Evolutionary conservation across 2,113 vertebrate species (phyloP).

Genomic region (Hyperoodon ampullatus): DNA sequence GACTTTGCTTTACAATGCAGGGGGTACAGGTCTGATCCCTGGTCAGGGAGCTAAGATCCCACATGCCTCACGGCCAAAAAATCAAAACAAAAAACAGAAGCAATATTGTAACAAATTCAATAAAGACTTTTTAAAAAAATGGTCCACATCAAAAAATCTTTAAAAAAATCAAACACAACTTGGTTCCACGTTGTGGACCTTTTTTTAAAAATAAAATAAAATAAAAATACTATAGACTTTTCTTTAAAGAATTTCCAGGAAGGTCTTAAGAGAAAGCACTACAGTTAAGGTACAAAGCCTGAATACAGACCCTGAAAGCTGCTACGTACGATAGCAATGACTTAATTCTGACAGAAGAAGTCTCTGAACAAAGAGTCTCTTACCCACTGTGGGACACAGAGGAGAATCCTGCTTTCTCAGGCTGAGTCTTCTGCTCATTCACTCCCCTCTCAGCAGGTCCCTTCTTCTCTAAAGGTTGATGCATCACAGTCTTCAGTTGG

Average conservation of each 20-base stretch:
- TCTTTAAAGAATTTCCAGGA: not conserved
- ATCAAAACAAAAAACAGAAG: too few species aligned
- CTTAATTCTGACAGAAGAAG: not conserved
- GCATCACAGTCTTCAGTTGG: conserved; percentile 76
- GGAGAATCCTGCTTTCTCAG: conserved; percentile 88
- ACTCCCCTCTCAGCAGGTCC: conserved; percentile 85
- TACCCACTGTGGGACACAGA: conserved; percentile 89
- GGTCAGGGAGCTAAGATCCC: too few species aligned
- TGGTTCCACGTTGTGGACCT: too few species aligned
- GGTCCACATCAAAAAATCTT: too few species aligned
- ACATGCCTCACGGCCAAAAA: too few species aligned
- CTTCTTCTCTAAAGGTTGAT: conserved; percentile 85
- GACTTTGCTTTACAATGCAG: too few species aligned
- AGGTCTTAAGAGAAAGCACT: not conserved
- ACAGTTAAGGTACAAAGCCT: not conserved
- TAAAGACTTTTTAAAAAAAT: too few species aligned
- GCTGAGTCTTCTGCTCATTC: conserved; percentile 85
- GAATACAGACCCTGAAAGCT: not conserved
- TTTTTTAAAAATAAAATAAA: too few species aligned
- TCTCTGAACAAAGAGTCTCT: not conserved
- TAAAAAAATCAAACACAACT: too few species aligned
- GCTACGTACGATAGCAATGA: not conserved
- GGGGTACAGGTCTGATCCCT: too few species aligned
- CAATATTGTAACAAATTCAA: too few species aligned
- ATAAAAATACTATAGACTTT: not conserved